A percentile compares a stretch with the other conserved stretches of the same genome.
Evolutionary conservation across 1,140 invertebrate genomes (phyloP).

Genomic region (Bombus confusus): DNA sequence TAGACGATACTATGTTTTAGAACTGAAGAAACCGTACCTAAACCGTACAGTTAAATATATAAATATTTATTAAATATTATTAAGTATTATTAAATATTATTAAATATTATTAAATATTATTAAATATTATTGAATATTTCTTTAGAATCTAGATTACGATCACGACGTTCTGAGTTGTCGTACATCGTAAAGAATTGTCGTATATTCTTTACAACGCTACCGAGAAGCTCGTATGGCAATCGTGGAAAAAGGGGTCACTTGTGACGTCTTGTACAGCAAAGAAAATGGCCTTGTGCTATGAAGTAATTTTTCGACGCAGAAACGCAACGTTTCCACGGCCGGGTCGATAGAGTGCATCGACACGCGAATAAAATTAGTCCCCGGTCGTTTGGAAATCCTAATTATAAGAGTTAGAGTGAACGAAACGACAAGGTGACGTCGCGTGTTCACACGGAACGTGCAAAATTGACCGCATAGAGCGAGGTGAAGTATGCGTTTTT

Average conservation of each 20-base stretch:
- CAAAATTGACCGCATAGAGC: not conserved
- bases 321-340: not conserved
- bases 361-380: not conserved
- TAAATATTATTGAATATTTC: too few species aligned
- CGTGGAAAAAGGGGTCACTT: not conserved
- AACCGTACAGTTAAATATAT: too few species aligned
- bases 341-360: not conserved
- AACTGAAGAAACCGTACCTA: too few species aligned
- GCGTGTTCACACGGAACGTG: not conserved
- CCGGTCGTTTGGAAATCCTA: not conserved
- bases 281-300: not conserved
- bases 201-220: too few species aligned
- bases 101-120: too few species aligned
- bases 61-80: too few species aligned
- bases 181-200: too few species aligned
- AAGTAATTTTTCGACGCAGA: not conserved
- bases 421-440: not conserved
- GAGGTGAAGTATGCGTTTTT: not conserved
- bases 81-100: too few species aligned
- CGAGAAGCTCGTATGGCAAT: not conserved
- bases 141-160: too few species aligned
- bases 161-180: too few species aligned
- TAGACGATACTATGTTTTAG: too few species aligned
- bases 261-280: not conserved
- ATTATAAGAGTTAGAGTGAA: constrained; percentile 1